Conservation (phyloP, 1,140 invertebrate genomes). For the Drosophila mauritiana region DNA sequence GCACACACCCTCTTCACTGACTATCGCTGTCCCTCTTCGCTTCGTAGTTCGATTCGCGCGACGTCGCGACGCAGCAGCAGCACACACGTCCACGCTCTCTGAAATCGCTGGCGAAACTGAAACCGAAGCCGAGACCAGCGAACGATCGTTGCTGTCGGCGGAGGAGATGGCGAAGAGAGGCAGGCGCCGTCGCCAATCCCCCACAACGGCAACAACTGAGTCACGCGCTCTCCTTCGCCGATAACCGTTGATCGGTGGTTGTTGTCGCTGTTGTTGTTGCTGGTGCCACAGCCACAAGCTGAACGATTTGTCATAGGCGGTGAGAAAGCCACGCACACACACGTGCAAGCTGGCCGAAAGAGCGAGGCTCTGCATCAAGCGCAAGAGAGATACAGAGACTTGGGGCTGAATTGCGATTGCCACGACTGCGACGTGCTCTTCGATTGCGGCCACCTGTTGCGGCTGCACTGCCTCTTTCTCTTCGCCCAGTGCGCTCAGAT, state of each 20-base stretch:
- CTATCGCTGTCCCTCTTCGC: neutral
- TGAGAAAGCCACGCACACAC: conserved; percentile 59
- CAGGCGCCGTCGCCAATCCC: conserved; percentile 10
- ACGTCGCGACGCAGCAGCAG: conserved; percentile 7
- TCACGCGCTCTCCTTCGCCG: conserved; percentile 37
- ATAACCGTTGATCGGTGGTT: conserved; percentile 30
- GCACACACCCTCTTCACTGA: conserved; percentile 4
- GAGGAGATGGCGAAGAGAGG: conserved; percentile 3
- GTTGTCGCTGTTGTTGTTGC: conserved; percentile 18
- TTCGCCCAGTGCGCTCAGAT: conserved; percentile 47
- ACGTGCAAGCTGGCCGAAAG: conserved; percentile 53
- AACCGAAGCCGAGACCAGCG: conserved; percentile 11
- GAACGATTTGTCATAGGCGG: conserved; percentile 62
- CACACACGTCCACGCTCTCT: conserved; percentile 65
- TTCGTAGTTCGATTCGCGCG: conserved; percentile 8
- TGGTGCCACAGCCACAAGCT: conserved; percentile 38
- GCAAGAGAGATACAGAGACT: conserved; percentile 40
- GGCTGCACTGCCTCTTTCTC: neutral
- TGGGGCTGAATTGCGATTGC: neutral
- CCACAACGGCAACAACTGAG: conserved; percentile 40
- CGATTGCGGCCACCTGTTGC: too few relatives aligned
- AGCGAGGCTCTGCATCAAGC: conserved; percentile 53
- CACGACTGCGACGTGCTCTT: neutral
- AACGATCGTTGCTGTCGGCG: neutral
- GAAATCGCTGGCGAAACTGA: conserved; percentile 54